Evolutionary conservation across 2,797 vertebrate genomes (phyloP), one percentile per base, ranked within the genome.

Genomic region (Phalloptychus januarius): DNA sequence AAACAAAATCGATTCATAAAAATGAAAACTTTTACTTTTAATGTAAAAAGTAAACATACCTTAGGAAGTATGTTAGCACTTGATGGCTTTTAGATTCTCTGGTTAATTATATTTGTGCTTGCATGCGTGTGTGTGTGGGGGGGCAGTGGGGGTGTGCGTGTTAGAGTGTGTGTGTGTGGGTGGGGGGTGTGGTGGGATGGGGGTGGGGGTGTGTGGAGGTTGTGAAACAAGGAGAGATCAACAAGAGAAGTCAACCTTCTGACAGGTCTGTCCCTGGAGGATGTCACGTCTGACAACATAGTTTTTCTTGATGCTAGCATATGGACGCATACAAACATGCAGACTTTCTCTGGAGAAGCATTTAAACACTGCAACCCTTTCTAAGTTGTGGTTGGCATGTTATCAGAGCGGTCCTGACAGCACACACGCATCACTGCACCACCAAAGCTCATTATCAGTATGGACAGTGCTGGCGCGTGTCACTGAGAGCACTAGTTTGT

Each of bases 371-470:
- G 50, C 78, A 84, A 63, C 85, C 78, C 86, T 79, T 84, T 89
- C 72, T 88, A 89, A 85, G 83, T 91, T 78, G 85, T 82, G 75
- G 83, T 84, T 86, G 92, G 90, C 87, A 75, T 81, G 78, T 38
- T 83, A 87, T 85, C 84, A 75, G 85, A 88, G 83, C 76, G 70
- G 71, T 72, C 82, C 78, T 82, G 79, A 80, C 82, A 88, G 77
- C 78, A 45, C 78, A 76, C 48, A 88, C 54, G 69, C 87, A 86
- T 85, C 87, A 81, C 72, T 82, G 87, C 87, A 87, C 87, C 76
- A 86, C 42, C 86, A 71, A 70, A 74, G 78, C 85, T 91, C 87
- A 91, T 89, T 88, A 88, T 85, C 86, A 79, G 73, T 46, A 18
- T 70, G 75, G 45, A 63, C 36, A 33, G 56, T 69, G 71, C 71